Evolutionary conservation across 92 coral and sea anemone species (phyloP), one percentile per base, ranked within the genome.

Genomic region (Palythoa grandis): DNA sequence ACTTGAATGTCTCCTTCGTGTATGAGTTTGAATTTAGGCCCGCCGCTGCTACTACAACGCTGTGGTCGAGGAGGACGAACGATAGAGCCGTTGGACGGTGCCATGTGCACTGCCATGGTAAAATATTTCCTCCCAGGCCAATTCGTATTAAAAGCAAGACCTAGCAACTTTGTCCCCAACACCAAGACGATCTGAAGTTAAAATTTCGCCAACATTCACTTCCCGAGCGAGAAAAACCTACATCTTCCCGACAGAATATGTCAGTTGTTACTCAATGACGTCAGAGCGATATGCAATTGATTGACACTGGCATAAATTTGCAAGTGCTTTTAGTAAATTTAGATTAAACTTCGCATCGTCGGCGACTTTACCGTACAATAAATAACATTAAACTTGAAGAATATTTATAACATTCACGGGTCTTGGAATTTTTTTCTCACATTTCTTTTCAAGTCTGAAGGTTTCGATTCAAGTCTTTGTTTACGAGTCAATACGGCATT

Each of bases 1-100:
- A 97, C 98, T 90, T 97, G 99, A 53, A 97, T 91, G 71, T 97
- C 99, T 20, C 99, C 99, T 92, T 97, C 98, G 93, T 97, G 97
- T 9, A 97, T 85, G n/a, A 97, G 95, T 89, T 97, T 97, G 83
- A 97, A 97, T 90, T 97, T 97, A 47, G 98, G 95, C 23, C 99
- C 98, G 3, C 95, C 97, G 65, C 97, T 96, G 71, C 94, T 91
- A 76, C 98, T 94, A 35, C 95, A 92, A 12, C 98, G 92, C 29
- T 92, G 94, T 1, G 98, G 98, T 57, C 98, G 86, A 38, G 87
- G 95, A 19, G 98, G 98, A 2, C 93, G 89, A 88, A 92, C 86
- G 86, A 93, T 20, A 52, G 57, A 79, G 91, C 90, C 91, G 75
- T 88, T 94, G 10, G 90, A 83, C 53, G 88, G 86, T 8, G 92